Evolutionary conservation across 2,888 invertebrate species (phyloP).

Genomic region (Unio delphinus): DNA sequence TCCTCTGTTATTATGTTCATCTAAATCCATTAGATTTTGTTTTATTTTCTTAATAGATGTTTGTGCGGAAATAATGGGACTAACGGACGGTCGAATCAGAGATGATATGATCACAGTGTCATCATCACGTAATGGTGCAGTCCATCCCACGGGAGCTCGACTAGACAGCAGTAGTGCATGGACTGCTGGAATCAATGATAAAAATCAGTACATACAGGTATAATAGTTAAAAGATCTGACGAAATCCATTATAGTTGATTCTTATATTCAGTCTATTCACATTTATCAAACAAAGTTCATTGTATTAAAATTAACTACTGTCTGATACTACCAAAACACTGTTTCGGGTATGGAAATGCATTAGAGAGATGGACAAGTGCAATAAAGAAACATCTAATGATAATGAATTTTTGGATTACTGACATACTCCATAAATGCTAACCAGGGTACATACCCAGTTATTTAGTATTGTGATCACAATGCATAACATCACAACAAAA

Average conservation of each 20-base stretch:
- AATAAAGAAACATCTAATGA: no score
- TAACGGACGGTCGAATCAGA: conserved; percentile 76
- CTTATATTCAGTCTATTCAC: not conserved
- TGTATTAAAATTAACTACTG: no score
- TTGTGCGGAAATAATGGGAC: conserved; percentile 81
- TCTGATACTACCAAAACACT: no score
- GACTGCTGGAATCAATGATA: conserved; percentile 74
- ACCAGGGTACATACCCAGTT: no score
- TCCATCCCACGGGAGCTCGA: conserved; percentile 28
- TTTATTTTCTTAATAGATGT: conserved; percentile 40
- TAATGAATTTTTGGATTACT: no score
- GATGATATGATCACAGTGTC: conserved; percentile 79
- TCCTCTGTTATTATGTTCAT: no score
- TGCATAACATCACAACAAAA: no score
- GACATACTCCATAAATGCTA: no score
- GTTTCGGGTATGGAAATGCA: no score
- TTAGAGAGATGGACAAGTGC: no score
- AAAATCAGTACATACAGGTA: conserved; percentile 54
- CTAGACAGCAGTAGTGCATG: conserved; percentile 26
- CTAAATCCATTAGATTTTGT: not conserved
- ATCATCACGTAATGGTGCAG: conserved; percentile 72
- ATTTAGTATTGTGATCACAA: no score
- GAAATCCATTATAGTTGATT: not conserved
- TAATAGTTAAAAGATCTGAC: not conserved
- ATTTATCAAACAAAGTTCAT: no score